phyloP scores from a whole-genome alignment of 2,113 vertebrate species.

The Mustelus asterias region DNA sequence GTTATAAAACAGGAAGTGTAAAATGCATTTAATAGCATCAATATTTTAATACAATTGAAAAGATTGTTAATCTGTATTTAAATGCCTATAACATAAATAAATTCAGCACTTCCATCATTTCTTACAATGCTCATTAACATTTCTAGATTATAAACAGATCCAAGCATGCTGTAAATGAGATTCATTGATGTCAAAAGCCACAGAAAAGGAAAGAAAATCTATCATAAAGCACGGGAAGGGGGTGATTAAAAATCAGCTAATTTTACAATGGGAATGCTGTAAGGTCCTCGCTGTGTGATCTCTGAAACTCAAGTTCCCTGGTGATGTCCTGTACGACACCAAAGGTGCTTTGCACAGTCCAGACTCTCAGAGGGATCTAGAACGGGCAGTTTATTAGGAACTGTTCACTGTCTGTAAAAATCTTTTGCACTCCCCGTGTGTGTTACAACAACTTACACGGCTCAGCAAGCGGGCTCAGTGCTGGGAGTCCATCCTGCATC shows the following conservation, averaged over 20 bases:
- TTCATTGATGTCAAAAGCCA: neutral
- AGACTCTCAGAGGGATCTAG: neutral
- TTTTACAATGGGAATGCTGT: neutral
- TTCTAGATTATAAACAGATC: constrained; percentile 23
- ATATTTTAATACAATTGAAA: neutral
- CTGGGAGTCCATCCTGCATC: constrained; percentile 40
- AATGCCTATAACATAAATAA: constrained; percentile 33
- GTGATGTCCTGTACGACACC: neutral
- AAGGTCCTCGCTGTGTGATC: constrained; percentile 33
- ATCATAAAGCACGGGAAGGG: neutral
- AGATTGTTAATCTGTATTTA: neutral
- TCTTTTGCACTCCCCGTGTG: neutral
- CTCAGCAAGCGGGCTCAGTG: constrained; percentile 45
- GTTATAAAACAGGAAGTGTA: constrained; percentile 3
- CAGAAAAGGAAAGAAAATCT: neutral
- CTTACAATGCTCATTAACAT: neutral
- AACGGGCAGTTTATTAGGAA: neutral
- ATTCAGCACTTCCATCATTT: neutral
- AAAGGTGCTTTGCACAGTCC: neutral
- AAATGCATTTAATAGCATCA: too few species aligned
- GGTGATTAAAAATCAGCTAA: neutral
- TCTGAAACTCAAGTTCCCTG: constrained; percentile 39
- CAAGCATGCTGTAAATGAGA: constrained; percentile 2
- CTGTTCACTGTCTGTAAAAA: neutral
- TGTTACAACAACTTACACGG: constrained; percentile 13